phyloP scores from a whole-genome alignment of 2,888 invertebrate species.

The Agrotis puta region DNA sequence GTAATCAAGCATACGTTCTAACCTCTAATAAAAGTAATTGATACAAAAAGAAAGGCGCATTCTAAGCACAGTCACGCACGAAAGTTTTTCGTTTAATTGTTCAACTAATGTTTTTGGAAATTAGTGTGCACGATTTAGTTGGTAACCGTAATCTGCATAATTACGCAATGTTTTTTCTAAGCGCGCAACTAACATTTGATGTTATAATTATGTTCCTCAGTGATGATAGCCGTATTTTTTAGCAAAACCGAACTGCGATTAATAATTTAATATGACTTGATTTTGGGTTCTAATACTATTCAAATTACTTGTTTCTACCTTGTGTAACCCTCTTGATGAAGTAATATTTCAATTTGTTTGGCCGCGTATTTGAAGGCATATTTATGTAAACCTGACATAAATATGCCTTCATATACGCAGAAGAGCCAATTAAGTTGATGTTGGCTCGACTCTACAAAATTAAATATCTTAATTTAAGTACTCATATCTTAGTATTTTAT shows the following conservation, averaged over 20 bases:
- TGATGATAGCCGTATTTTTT: neutral
- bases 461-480: constrained; percentile 17
- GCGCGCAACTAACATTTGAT: neutral
- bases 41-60: constrained; percentile 23
- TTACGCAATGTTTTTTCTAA: constrained; percentile 17
- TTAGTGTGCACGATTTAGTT: constrained; percentile 35
- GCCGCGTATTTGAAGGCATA: no score
- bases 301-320: neutral
- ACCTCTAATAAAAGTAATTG: constrained; percentile 20
- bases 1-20: constrained; percentile 19
- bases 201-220: no score
- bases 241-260: neutral
- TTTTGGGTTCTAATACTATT: neutral
- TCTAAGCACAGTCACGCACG: constrained; percentile 43
- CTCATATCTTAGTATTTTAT: constrained; percentile 8
- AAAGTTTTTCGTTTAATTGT: constrained; percentile 46
- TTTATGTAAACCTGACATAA: neutral
- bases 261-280: neutral
- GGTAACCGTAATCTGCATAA: constrained; percentile 43
- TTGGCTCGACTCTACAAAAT: constrained; percentile 20
- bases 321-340: neutral
- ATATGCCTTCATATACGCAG: neutral
- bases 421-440: constrained; percentile 18
- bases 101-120: constrained; percentile 39
- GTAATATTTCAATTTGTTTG: constrained; percentile 1